A percentile compares a stretch with the other conserved stretches of the same genome.
Conservation (phyloP, 2,888 invertebrate genomes). For the Lasius platythorax region DNA sequence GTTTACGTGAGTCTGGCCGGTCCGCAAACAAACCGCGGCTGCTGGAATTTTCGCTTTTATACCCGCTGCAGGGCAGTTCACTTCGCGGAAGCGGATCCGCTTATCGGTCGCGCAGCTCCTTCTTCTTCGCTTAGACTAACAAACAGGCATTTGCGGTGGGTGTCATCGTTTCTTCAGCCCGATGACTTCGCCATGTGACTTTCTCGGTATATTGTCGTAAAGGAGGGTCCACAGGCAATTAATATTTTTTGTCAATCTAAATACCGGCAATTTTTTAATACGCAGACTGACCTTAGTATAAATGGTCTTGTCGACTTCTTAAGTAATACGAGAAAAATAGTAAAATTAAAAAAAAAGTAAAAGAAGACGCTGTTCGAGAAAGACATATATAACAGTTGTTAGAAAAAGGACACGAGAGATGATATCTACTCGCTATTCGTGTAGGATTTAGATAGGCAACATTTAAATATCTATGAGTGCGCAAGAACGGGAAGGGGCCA, state of each 20-base stretch:
- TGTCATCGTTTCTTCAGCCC: constrained; percentile 56
- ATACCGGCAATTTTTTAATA: not conserved
- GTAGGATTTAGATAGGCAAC: not conserved
- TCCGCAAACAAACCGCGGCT: constrained; percentile 79
- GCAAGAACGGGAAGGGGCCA: not conserved
- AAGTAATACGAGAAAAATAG: not conserved
- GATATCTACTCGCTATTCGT: not conserved
- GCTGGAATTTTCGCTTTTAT: constrained; percentile 78
- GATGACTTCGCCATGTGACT: constrained; percentile 14
- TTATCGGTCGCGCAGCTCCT: constrained; percentile 76
- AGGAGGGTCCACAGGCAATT: not conserved
- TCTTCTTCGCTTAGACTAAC: constrained; percentile 76
- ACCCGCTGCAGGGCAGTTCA: constrained; percentile 74
- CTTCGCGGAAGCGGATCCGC: constrained; percentile 81
- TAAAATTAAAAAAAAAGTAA: not conserved
- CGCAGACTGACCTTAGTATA: not conserved
- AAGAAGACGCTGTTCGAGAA: no score
- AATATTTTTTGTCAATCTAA: not conserved
- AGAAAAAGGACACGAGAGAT: not conserved
- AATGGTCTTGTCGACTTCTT: not conserved
- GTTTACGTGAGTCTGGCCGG: constrained; percentile 72
- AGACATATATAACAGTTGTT: not conserved
- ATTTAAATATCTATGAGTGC: constrained; percentile 10
- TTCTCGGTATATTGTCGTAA: constrained; percentile 26
- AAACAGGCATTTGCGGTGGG: constrained; percentile 69